Base-by-base conservation (phyloP, 2,888 invertebrate species). In the Diaperis boleti region DNA sequence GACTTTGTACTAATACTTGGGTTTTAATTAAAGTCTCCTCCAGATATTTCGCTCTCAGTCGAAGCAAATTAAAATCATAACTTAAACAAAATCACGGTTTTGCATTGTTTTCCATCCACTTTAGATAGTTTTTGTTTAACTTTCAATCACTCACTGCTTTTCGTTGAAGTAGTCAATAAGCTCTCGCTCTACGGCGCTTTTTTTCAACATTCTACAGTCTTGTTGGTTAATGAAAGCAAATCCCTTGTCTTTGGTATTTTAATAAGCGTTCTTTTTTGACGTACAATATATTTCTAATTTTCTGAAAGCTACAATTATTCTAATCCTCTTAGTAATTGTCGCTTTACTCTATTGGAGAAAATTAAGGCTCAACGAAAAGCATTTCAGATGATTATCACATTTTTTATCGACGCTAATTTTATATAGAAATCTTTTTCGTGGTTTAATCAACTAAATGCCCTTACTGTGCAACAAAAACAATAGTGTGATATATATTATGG, bases 1-100 rank as follows among this genome's bases (percentile, higher is more conserved):
- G 33, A 62, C 41, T 56, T 26, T 17, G 29, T 15, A 39, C 17
- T 33, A 52, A 63, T 64, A 59, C 49, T 55, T 60, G 44, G 14
- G 44, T 61, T 61, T 59, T 59, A 65, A 61, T 62, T 62, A 62
- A 62, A 49, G 22, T 26, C 22, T 44, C 41, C 35, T 54, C 22
- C 17, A 55, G 47, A 35, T 45, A 60, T 55, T 50, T 49, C 57
- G 26, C 49, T 42, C 50, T 64, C 56, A 60, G 55, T 50, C 60
- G 29, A 49, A 54, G 14, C 39, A 39, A 33, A 55, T 47, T 42
- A 54, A 63, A 63, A 45, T 54, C 22, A 54, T 59, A 59, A 64
- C 49, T 63, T 55, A 47, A 47, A 56, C 44, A 45, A 33, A 45
- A 44, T 44, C 20, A 50, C 11, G 35, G 15, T 29, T 45, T 45